Evolutionary conservation across 2,113 vertebrate genomes (phyloP), one percentile per base, ranked within the genome.

Genomic region (Microcebus jonahi): DNA sequence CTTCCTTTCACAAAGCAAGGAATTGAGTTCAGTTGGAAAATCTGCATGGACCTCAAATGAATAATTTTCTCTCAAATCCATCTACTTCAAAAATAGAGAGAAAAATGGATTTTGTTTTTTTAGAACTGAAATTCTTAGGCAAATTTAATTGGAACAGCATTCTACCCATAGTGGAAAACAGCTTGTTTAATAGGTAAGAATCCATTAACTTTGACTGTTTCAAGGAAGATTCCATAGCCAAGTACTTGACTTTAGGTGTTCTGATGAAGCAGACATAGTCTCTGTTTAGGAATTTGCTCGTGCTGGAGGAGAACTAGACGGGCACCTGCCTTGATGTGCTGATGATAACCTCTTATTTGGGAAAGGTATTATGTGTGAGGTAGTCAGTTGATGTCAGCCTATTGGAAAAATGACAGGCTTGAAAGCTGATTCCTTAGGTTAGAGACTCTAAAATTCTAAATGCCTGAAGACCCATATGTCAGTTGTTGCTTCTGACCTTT

Each of bases 401-500:
- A 55, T 36, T 88, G 82, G 71, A 42, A 73, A 88, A 91, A 91
- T 57, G 39, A 77, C 61, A 67, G 73, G 34, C 48, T 77, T 50
- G 29, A 84, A 90, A 61, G 2, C 42, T 50, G 85, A 45, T 82
- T 71, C 94, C 89, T 79, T 61, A 82, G 92, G 61, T 75, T 67
- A 81, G 36, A 90, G 20, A 73, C 11, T 29, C 80, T 70, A 18
- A 89, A 93, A 70, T 89, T 89, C 76, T 79, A 76, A 82, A 71
- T 90, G 53, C 70, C 93, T 71, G n/a, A 59, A 77, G 90, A 90
- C 20, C 39, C 48, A 2, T 79, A 29, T 67, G 68, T 97, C 94
- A 88, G 63, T 79, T 79, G 63, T 90, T 94, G 55, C 77, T 85
- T 83, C 80, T 93, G 57, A 96, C 79, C 89, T 94, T 93, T 94